phyloP scores from a whole-genome alignment of 2,113 vertebrate species.

The Chinchilla lanigera region DNA sequence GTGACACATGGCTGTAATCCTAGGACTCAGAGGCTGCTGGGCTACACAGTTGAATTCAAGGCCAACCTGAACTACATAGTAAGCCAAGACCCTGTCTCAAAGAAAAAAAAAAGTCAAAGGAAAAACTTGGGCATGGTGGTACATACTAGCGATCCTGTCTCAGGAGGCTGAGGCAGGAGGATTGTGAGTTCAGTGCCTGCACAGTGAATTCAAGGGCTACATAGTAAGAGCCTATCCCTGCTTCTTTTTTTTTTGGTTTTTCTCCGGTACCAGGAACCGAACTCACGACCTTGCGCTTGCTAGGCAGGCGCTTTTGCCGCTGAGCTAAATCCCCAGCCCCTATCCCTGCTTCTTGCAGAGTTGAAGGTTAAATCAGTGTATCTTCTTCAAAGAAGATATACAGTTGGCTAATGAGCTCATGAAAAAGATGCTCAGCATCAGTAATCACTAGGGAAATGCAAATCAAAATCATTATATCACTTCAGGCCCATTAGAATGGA shows the following conservation, averaged over 20 bases:
- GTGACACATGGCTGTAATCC: too few species aligned
- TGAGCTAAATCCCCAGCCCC: too few species aligned
- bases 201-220: not conserved
- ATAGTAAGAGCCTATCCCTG: not conserved
- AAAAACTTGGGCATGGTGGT: not conserved
- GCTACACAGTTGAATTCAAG: too few species aligned
- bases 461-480: not conserved
- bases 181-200: not conserved
- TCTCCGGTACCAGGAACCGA: too few species aligned
- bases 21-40: not conserved
- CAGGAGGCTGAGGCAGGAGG: not conserved
- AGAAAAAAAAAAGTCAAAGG: not conserved
- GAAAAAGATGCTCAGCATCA: not conserved
- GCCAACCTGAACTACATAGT: not conserved
- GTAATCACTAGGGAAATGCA: not conserved
- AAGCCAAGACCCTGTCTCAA: not conserved
- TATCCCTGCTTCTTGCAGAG: not conserved
- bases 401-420: not conserved
- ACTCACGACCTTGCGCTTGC: too few species aligned
- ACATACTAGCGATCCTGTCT: not conserved
- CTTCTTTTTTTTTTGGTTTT: too few species aligned
- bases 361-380: not conserved
- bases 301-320: too few species aligned
- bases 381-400: not conserved
- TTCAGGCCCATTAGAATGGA: not conserved